Conservation (phyloP, 2,113 vertebrate species). For the Zeus faber region DNA sequence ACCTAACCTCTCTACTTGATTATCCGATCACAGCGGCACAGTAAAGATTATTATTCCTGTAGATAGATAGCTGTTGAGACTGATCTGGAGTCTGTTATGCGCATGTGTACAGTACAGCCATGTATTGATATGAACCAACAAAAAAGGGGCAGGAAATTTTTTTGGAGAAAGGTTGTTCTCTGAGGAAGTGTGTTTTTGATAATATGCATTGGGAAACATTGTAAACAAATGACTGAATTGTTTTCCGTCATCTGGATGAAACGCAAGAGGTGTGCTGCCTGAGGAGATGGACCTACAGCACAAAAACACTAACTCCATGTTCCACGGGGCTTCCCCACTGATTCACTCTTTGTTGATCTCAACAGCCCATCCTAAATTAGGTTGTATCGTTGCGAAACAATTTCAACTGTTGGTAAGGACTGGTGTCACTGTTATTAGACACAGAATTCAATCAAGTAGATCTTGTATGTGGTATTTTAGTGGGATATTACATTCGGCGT, state of each 20-base stretch:
- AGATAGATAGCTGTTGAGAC: conserved; percentile 22
- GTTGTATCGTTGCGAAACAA: conserved; percentile 45
- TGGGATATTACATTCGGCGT: conserved; percentile 4
- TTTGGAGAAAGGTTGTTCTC: conserved; percentile 3
- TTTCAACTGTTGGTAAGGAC: conserved; percentile 13
- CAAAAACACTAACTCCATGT: background rate
- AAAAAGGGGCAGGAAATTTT: conserved; percentile 41
- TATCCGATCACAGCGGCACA: conserved; percentile 10
- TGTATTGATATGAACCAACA: conserved; percentile 30
- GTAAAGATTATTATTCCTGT: conserved; percentile 12
- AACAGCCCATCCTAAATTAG: conserved; percentile 38
- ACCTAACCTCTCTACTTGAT: conserved; percentile 5
- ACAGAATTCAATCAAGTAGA: background rate
- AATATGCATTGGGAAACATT: too few relatives aligned
- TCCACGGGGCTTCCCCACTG: conserved; percentile 6
- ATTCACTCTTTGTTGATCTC: conserved; percentile 12
- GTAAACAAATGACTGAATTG: conserved; percentile 49
- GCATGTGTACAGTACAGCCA: conserved; percentile 32
- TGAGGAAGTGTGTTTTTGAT: background rate
- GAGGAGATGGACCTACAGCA: conserved; percentile 11
- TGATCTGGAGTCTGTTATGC: conserved; percentile 19
- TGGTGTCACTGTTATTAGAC: conserved; percentile 5
- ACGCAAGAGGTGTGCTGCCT: background rate
- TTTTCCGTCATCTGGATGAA: background rate
- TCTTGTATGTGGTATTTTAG: background rate